phyloP scores from a whole-genome alignment of 2,888 invertebrate genomes.

The Cosmia pyralina region DNA sequence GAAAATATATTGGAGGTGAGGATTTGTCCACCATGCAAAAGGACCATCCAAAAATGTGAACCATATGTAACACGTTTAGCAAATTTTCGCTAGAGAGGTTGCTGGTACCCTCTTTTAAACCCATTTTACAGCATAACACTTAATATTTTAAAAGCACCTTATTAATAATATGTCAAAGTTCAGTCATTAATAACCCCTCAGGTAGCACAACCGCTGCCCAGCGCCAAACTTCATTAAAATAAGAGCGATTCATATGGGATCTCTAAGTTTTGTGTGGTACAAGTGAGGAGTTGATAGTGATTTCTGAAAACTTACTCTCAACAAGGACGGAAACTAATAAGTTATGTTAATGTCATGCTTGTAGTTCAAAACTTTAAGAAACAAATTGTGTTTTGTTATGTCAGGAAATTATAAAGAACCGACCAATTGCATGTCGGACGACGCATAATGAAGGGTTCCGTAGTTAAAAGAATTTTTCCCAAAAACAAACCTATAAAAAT shows the following conservation, averaged over 20 bases:
- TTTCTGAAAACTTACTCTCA: too few species aligned
- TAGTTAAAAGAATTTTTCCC: too few species aligned
- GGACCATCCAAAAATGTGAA: background rate
- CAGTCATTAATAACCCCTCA: slow-evolving; percentile 42
- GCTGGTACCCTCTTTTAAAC: background rate
- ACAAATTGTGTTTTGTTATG: too few species aligned
- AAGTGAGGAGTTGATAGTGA: slow-evolving; percentile 4
- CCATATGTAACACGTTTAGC: background rate
- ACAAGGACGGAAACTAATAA: too few species aligned
- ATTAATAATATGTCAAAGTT: slow-evolving; percentile 34
- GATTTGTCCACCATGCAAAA: background rate
- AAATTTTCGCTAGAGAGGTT: background rate
- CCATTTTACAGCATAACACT: background rate
- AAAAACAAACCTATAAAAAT: too few species aligned
- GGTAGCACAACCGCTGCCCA: slow-evolving; percentile 34
- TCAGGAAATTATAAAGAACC: too few species aligned
- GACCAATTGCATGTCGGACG: too few species aligned
- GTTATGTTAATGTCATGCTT: too few species aligned
- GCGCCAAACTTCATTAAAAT: slow-evolving; percentile 60
- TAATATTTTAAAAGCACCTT: background rate
- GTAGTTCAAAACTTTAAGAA: too few species aligned
- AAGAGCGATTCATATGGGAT: slow-evolving; percentile 54
- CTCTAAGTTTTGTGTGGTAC: slow-evolving; percentile 37
- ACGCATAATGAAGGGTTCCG: too few species aligned
- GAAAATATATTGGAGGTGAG: background rate